Percentiles rank a stretch among this genome's conserved stretches.
Conservation (phyloP, 2,113 vertebrate genomes). For the Noturus placidus region DNA sequence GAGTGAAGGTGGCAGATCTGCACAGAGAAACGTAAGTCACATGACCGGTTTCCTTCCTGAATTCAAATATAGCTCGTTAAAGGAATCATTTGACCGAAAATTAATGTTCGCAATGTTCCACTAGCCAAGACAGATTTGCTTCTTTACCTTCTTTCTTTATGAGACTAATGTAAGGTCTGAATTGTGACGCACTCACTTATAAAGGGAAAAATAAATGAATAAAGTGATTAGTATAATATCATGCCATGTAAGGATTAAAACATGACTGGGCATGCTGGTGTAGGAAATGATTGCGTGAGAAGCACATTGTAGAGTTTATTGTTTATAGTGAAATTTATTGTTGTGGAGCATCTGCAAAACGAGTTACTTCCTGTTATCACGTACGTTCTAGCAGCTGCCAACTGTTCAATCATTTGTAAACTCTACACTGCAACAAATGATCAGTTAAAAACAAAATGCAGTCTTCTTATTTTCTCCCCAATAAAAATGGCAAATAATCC, state of each 20-base stretch:
- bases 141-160: background rate
- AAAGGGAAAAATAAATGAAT: background rate
- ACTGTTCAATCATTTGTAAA: too few species aligned
- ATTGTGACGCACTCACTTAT: background rate
- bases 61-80: background rate
- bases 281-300: background rate
- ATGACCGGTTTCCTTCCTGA: background rate
- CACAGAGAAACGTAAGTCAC: conserved; percentile 90
- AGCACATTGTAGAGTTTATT: background rate
- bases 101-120: background rate
- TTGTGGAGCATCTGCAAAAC: background rate
- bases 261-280: background rate
- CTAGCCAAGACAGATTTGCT: background rate
- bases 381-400: too few species aligned
- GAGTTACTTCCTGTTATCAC: too few species aligned
- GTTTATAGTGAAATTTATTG: background rate
- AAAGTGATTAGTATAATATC: background rate
- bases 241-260: background rate
- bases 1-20: conserved; percentile 86
- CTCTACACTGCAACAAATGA: too few species aligned
- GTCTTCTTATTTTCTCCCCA: too few species aligned
- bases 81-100: background rate
- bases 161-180: background rate
- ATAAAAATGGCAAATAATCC: too few species aligned
- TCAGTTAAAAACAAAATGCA: too few species aligned